Percentiles rank a stretch among this genome's conserved stretches.
phyloP scores from a whole-genome alignment of 2,113 vertebrate species.

The Barnardius zonarius region DNA sequence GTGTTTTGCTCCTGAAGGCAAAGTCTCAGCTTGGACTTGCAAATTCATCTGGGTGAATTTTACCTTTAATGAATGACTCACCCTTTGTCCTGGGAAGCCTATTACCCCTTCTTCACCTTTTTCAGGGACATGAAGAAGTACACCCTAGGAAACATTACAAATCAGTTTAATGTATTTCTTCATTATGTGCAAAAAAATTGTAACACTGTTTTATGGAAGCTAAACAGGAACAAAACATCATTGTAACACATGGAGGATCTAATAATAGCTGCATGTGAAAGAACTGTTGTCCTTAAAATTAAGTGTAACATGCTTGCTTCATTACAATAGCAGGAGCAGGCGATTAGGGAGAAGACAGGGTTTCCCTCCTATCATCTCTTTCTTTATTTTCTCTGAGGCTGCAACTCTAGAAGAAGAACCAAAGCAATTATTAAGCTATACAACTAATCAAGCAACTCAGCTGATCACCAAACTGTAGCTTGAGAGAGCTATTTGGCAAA shows the following conservation, averaged over 20 bases:
- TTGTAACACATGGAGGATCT: not conserved
- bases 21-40: not conserved
- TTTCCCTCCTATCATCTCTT: not conserved
- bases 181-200: not conserved
- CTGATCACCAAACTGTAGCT: not conserved
- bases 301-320: constrained; percentile 2
- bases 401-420: not conserved
- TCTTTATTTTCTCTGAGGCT: not conserved
- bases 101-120: constrained; percentile 86
- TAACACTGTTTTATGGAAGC: not conserved
- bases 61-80: constrained; percentile 43
- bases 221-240: constrained; percentile 28
- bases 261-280: constrained; percentile 30
- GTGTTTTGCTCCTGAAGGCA: not conserved
- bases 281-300: not conserved
- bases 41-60: not conserved
- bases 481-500: not conserved
- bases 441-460: not conserved
- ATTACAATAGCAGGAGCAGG: not conserved
- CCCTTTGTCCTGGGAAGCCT: constrained; percentile 84
- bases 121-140: constrained; percentile 27
- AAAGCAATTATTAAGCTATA: not conserved
- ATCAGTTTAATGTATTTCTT: not conserved
- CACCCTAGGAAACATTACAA: constrained; percentile 65
- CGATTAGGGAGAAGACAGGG: not conserved